These are phyloP conservation scores for Bradysia coprophila DNA, from an alignment of 1,140 invertebrate genomes.

Conservation along the genomic window DNA sequence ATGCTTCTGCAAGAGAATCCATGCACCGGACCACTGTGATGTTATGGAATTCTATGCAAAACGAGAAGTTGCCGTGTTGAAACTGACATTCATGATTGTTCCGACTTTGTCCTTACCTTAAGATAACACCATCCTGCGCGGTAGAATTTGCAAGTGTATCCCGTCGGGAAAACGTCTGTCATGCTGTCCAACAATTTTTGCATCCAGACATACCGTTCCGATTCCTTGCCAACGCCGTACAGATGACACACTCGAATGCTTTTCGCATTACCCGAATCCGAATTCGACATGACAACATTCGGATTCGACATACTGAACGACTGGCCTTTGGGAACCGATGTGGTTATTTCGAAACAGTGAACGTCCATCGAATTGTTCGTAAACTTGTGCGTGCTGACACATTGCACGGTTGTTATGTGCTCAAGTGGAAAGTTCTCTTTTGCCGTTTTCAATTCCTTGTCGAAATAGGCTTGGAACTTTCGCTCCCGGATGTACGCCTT, in stretches of 20 bases:
- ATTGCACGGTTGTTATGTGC: constrained; percentile 36
- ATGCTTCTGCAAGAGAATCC: constrained; percentile 45
- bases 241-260: constrained; percentile 15
- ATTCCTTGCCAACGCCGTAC: constrained; percentile 21
- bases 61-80: background rate
- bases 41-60: constrained; percentile 37
- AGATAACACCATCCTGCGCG: constrained; percentile 46
- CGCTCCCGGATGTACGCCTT: constrained; percentile 29
- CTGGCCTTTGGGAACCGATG: constrained; percentile 17
- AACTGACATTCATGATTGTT: constrained; percentile 1
- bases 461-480: constrained; percentile 29
- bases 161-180: constrained; percentile 35
- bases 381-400: constrained; percentile 37
- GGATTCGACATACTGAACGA: constrained; percentile 16
- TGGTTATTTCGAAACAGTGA: constrained; percentile 21
- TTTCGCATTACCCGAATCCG: constrained; percentile 15
- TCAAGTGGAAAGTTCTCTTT: constrained; percentile 37
- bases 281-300: constrained; percentile 18
- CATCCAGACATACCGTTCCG: constrained; percentile 36
- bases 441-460: constrained; percentile 29
- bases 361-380: constrained; percentile 26
- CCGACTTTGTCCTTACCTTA: constrained; percentile 31
- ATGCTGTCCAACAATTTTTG: constrained; percentile 42
- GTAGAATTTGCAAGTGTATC: constrained; percentile 35
- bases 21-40: constrained; percentile 53